Evolutionary conservation across 2,797 vertebrate genomes (phyloP).

Genomic region (Halcyon leucocephala): DNA sequence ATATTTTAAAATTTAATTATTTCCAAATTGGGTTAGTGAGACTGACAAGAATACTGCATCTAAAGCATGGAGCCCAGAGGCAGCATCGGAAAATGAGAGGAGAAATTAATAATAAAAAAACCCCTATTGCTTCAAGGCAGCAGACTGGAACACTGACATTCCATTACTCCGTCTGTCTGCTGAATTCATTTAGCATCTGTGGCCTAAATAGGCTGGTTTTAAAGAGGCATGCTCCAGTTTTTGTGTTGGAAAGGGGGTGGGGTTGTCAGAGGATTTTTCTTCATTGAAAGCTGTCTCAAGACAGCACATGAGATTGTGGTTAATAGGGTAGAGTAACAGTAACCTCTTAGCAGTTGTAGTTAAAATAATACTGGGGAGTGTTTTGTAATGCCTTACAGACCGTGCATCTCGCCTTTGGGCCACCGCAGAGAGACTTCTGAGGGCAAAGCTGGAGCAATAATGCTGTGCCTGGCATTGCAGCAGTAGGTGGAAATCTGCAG

Average conservation of each 20-base stretch:
- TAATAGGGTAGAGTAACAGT: neutral
- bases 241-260: slow-evolving; percentile 24
- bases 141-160: slow-evolving; percentile 80
- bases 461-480: neutral
- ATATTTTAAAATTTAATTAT: slow-evolving; percentile 79
- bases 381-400: neutral
- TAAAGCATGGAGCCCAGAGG: slow-evolving; percentile 71
- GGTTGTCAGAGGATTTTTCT: slow-evolving; percentile 44
- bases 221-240: slow-evolving; percentile 72
- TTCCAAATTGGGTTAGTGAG: slow-evolving; percentile 76
- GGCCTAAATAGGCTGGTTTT: slow-evolving; percentile 78
- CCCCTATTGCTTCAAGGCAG: slow-evolving; percentile 74
- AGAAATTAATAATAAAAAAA: slow-evolving; percentile 78
- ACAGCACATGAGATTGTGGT: neutral
- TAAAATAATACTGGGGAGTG: neutral
- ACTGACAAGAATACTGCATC: slow-evolving; percentile 69
- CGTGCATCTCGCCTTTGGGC: neutral
- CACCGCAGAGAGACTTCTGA: neutral
- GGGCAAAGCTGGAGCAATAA: neutral
- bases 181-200: slow-evolving; percentile 82
- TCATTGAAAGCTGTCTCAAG: neutral
- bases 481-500: neutral
- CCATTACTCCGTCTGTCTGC: slow-evolving; percentile 79
- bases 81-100: slow-evolving; percentile 76
- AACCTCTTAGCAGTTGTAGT: neutral